phyloP scores from a whole-genome alignment of 2,888 invertebrate genomes.

The Matsumyia berberina region DNA sequence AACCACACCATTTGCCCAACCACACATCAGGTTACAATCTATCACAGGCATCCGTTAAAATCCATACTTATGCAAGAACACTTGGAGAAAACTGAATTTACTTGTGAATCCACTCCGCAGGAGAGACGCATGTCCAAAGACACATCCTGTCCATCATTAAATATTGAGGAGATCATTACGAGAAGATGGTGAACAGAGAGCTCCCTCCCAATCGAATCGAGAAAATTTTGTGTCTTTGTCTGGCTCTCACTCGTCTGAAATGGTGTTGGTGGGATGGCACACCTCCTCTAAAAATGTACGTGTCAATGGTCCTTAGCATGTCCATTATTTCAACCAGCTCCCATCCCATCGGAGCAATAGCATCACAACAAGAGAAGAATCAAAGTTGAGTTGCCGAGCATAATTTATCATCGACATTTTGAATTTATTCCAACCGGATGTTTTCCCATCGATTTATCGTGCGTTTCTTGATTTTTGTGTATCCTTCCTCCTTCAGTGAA shows the following conservation, averaged over 20 bases:
- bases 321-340: constrained; percentile 42
- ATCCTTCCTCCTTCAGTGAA: constrained; percentile 23
- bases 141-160: constrained; percentile 38
- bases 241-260: no score
- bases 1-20: no score
- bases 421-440: constrained; percentile 29
- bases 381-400: constrained; percentile 36
- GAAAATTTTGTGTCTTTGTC: constrained; percentile 1
- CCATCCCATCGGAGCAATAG: neutral
- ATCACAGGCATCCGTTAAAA: neutral
- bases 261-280: neutral
- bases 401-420: constrained; percentile 62
- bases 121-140: constrained; percentile 15
- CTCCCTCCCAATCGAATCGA: neutral
- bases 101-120: no score
- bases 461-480: no score
- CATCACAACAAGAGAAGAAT: constrained; percentile 4
- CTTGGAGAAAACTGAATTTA: neutral
- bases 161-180: constrained; percentile 34
- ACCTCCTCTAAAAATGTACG: constrained; percentile 22
- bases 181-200: neutral
- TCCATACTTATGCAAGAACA: constrained; percentile 1
- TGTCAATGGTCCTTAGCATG: constrained; percentile 61
- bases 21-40: no score
- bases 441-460: constrained; percentile 58